Conservation (phyloP, 2,113 vertebrate genomes). For the Peromyscus polionotus region DNA sequence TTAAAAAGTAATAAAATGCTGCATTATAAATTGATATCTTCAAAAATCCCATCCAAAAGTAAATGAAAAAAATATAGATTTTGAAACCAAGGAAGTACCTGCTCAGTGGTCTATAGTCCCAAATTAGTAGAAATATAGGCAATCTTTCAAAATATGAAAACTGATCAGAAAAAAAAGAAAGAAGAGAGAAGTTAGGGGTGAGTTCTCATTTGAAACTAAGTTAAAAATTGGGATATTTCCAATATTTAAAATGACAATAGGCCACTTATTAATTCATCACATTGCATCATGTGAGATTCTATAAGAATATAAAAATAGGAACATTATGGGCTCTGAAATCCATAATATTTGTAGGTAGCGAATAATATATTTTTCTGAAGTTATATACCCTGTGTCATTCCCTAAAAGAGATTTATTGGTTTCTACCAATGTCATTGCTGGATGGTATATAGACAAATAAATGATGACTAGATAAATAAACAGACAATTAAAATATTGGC, state of each 20-base stretch:
- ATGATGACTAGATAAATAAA: not conserved
- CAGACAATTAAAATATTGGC: conserved; percentile 26
- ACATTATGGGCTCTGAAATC: not conserved
- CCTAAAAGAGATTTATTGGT: conserved; percentile 17
- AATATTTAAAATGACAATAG: not conserved
- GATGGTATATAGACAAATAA: not conserved
- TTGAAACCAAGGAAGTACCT: not conserved
- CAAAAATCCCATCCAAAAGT: not conserved
- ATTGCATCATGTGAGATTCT: not conserved
- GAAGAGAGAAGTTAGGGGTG: not conserved
- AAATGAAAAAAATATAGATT: not conserved
- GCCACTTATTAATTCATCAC: not conserved
- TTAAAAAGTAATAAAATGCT: not conserved
- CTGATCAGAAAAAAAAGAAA: not conserved
- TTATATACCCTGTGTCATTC: not conserved
- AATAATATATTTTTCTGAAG: not conserved
- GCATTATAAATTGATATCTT: not conserved
- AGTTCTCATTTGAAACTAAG: not conserved
- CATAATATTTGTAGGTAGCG: not conserved
- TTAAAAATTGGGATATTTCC: not conserved
- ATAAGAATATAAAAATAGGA: not conserved
- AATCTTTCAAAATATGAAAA: conserved; percentile 25
- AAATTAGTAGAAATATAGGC: conserved; percentile 22
- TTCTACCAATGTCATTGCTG: conserved; percentile 16
- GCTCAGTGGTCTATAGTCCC: not conserved